Evolutionary conservation across 2,888 invertebrate species (phyloP), one percentile per base, ranked within the genome.

Genomic region (Actias luna): DNA sequence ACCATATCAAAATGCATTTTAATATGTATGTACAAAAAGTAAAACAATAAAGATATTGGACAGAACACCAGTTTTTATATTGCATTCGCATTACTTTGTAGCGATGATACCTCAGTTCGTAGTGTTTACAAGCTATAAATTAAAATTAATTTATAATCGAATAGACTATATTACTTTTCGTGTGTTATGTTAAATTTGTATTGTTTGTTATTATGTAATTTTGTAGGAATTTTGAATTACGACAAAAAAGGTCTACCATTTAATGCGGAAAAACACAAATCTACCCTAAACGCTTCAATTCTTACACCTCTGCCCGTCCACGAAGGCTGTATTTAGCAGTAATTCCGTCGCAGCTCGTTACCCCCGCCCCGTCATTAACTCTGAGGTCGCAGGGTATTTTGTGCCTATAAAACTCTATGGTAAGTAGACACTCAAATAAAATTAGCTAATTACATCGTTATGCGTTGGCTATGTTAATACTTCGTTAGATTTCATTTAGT

Each of bases 331-430:
- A 29, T 62, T 58, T 58, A 61, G 64, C 52, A 46, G 59, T 61
- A 67, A 62, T 63, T 64, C 58, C 50, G 60, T 59, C 59, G 60
- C 52, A 57, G 61, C 39, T 36, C 39, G 36, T 16, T 55, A 29
- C 60, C 35, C 57, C 29, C 52, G 67, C 64, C 66, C 67, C 73
- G 75, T 77, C 75, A 73, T 75, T 77, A 74, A 65, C 60, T 62
- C 39, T 66, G 55, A 29, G 29, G 27, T 55, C 55, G 27, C 29
- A n/a, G 55, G 55, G 55, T 29, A 55, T 55, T 55, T 29, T 29
- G 55, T 29, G 29, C 55, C 29, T 55, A 29, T 55, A 55, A 55
- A 55, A 55, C 29, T 55, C 55, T 29, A 55, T 55, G 55, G 55
- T 29, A 55, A 55, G 29, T 14, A 29, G 55, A 55, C 7, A 29